These are phyloP conservation scores for Hestina assimilis DNA, from an alignment of 1,140 invertebrate genomes.

Conservation along the genomic window DNA sequence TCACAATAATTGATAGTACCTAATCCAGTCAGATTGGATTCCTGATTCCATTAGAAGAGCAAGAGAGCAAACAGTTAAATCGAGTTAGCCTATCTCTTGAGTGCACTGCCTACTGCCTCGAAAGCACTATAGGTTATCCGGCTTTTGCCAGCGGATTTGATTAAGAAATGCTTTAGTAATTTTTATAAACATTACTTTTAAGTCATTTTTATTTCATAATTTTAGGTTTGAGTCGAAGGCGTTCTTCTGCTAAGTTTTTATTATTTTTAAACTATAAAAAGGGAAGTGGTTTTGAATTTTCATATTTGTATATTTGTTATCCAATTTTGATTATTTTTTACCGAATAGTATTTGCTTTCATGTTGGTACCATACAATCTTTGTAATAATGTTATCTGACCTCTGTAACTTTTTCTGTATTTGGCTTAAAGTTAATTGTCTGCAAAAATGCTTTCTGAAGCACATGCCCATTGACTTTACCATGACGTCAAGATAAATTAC, in stretches of 20 bases:
- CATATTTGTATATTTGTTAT: background rate
- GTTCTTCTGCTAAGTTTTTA: too few relatives aligned
- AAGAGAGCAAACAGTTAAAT: slow-evolving; percentile 37
- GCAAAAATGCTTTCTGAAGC: too few relatives aligned
- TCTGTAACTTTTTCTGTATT: too few relatives aligned
- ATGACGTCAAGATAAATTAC: too few relatives aligned
- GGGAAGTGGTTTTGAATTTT: background rate
- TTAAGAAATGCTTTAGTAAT: background rate
- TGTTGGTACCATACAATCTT: too few relatives aligned
- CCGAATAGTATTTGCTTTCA: too few relatives aligned
- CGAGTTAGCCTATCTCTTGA: slow-evolving; percentile 32
- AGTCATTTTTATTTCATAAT: background rate
- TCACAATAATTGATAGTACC: slow-evolving; percentile 48
- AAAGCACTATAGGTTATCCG: slow-evolving; percentile 3
- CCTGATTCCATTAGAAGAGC: slow-evolving; percentile 44
- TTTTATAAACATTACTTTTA: background rate
- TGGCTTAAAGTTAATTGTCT: too few relatives aligned
- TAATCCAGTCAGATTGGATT: slow-evolving; percentile 49
- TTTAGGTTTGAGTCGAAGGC: too few relatives aligned
- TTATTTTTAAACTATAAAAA: too few relatives aligned
- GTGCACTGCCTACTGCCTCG: slow-evolving; percentile 20
- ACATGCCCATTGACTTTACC: too few relatives aligned
- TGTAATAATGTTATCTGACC: too few relatives aligned
- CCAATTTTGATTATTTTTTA: background rate
- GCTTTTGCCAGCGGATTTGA: background rate